Percentiles rank a stretch among this genome's conserved stretches.
Conservation (phyloP, 2,113 vertebrate genomes). For the Probosciger aterrimus region DNA sequence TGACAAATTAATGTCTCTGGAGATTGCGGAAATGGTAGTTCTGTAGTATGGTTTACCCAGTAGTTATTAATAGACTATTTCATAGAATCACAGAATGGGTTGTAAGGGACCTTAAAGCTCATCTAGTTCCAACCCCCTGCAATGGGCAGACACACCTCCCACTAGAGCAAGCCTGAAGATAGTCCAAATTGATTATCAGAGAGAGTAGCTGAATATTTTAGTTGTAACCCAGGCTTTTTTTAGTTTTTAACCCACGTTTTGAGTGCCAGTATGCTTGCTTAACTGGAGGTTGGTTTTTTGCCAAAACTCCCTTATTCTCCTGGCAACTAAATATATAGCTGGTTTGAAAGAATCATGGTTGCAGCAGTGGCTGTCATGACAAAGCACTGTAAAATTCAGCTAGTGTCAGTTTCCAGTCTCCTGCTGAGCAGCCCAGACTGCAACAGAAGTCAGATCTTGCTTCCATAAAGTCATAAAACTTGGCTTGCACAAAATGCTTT, state of each 20-base stretch:
- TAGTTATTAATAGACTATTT: neutral
- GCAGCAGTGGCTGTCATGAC: neutral
- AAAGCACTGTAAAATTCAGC: neutral
- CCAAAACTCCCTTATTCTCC: neutral
- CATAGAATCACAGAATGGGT: neutral
- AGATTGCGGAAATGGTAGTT: neutral
- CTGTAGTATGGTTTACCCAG: neutral
- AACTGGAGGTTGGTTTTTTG: neutral
- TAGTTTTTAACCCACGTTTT: neutral
- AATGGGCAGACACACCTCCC: neutral
- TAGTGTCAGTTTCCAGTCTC: neutral
- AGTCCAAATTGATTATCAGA: neutral
- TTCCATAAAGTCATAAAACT: neutral
- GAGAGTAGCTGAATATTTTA: neutral
- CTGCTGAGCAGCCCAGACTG: neutral
- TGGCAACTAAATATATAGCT: accelerated
- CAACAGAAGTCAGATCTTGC: neutral
- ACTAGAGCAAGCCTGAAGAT: neutral
- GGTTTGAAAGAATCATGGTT: neutral
- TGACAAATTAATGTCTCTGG: neutral
- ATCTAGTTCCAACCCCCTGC: neutral
- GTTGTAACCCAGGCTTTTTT: neutral
- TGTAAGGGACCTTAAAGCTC: neutral
- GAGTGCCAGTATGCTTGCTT: neutral
- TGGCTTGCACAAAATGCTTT: neutral